Conservation (phyloP, 23 tunicate species). For the Trididemnum nubilum region DNA sequence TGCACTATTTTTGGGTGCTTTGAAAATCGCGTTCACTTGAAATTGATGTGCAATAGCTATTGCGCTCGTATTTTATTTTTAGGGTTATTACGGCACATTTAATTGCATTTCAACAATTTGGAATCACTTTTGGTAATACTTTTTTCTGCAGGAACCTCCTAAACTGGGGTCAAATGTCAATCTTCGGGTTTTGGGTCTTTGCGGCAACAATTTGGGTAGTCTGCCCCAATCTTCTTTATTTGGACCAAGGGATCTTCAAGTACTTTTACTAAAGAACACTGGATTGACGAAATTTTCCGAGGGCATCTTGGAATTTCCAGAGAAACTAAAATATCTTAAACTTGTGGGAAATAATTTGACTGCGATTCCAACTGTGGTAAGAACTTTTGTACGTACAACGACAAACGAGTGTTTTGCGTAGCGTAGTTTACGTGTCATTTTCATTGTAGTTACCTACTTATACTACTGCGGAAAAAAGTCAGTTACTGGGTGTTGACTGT, state of each 20-base stretch:
- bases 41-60: too few relatives aligned
- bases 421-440: too few relatives aligned
- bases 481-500: too few relatives aligned
- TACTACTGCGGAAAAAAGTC: too few relatives aligned
- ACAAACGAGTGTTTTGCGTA: too few relatives aligned
- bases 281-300: conserved; percentile 48
- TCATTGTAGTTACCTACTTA: too few relatives aligned
- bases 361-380: conserved; percentile 55
- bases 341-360: conserved; percentile 58
- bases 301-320: conserved; percentile 25
- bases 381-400: conserved; percentile 1
- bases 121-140: too few relatives aligned
- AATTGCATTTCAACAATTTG: too few relatives aligned
- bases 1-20: too few relatives aligned
- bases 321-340: conserved; percentile 34
- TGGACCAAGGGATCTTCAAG: conserved; percentile 63
- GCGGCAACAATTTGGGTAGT: conserved; percentile 65
- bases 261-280: conserved; percentile 41
- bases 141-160: conserved; percentile 53
- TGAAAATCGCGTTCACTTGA: too few relatives aligned
- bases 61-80: too few relatives aligned
- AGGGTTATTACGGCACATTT: too few relatives aligned
- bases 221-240: conserved; percentile 32
- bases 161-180: conserved; percentile 29
- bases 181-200: conserved; percentile 53